Evolutionary conservation across 2,888 invertebrate species (phyloP), one percentile per base, ranked within the genome.

Genomic region (Meloe dianella): DNA sequence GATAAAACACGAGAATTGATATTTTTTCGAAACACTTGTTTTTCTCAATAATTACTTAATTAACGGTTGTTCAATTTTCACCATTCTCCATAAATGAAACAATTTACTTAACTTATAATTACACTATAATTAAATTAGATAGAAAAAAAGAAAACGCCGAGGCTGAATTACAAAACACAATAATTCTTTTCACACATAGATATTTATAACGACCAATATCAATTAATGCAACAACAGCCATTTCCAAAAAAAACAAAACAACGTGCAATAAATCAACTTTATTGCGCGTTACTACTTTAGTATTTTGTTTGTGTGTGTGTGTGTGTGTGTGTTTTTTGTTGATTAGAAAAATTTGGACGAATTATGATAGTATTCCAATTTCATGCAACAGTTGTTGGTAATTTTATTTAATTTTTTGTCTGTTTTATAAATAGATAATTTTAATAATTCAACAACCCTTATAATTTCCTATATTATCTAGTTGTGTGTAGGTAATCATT

Each of bases 81-180:
- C 38, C 47, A 22, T 47, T 41, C n/a, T 17, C 47, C 12, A 20
- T 47, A 20, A 47, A 9, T 47, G 10, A 47, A 47, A 47, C 47
- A 47, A 47, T 47, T 47, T 47, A 22, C 10, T 47, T 20, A 47
- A 47, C 20, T 20, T 47, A 47, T 41, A 41, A 41, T 41, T 41
- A 17, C n/a, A 41, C 17, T 17, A 30, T 47, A 47, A 47, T 47
- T 47, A 47, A 47, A 47, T 47, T 47, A 47, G 20, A 47, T 12
- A 12, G 14, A 12, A 12, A 35, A 4, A 4, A 1, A 12, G 35
- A 14, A 35, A 35, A 35, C 0, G 20, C 10, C 47, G 47, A 47
- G 47, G 47, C 20, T 47, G 20, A 20, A 47, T 47, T 47, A 8
- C 47, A 22, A 47, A 47, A 47, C 17, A n/a, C 12, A 41, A 4